phyloP scores from a whole-genome alignment of 2,113 vertebrate genomes.

The Isichthys henryi region DNA sequence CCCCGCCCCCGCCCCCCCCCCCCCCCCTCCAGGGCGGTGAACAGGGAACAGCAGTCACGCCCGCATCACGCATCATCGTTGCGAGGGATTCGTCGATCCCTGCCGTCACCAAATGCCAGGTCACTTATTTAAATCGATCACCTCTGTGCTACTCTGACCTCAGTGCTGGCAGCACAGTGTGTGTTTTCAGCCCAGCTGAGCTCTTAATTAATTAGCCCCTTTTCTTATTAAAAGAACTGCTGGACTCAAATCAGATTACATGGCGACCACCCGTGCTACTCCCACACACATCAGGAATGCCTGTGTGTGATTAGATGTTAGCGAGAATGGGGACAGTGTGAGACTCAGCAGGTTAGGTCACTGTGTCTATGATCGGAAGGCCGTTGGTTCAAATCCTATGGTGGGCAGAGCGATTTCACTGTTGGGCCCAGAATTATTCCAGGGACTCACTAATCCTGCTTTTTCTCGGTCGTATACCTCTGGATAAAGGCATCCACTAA shows the following conservation, averaged over 20 bases:
- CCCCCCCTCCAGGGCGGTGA: too few relatives aligned
- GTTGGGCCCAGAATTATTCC: background rate
- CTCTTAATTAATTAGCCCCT: slow-evolving; percentile 3
- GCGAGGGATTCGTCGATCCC: background rate
- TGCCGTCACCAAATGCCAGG: background rate
- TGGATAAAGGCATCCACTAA: background rate
- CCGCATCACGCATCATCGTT: background rate
- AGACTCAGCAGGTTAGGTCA: background rate
- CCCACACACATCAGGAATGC: background rate
- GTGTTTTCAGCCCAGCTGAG: background rate
- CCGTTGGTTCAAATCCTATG: background rate
- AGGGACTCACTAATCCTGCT: background rate
- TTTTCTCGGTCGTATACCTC: background rate
- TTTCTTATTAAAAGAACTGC: background rate
- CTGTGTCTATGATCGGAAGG: background rate
- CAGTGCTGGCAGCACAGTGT: background rate
- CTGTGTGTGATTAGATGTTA: background rate
- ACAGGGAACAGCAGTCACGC: background rate
- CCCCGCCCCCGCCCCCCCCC: too few relatives aligned
- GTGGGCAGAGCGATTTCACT: background rate
- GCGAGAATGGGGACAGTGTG: background rate
- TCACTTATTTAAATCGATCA: background rate
- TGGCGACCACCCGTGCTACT: background rate
- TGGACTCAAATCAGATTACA: background rate
- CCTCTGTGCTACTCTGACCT: background rate